Evolutionary conservation across 92 coral and sea anemone genomes (phyloP).

Genomic region (Zoanthus sansibaricus): DNA sequence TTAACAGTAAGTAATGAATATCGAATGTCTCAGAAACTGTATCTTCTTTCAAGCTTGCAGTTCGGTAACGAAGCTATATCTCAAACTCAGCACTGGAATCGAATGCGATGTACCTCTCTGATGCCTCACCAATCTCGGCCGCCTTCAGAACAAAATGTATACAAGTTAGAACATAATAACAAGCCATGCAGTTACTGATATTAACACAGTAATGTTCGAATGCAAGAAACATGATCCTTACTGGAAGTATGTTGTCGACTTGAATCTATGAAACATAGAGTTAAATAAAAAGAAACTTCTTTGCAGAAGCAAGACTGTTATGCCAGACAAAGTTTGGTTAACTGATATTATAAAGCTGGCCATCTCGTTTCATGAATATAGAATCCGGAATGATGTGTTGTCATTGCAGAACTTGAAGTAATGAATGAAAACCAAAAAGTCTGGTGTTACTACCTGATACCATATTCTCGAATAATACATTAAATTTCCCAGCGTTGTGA

Average conservation of each 20-base stretch:
- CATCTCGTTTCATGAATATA: no score
- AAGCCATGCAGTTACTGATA: slow-evolving; percentile 27
- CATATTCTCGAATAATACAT: no score
- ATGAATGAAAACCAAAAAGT: no score
- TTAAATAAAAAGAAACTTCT: not conserved
- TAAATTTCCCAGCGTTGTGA: no score
- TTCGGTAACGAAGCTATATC: slow-evolving; percentile 42
- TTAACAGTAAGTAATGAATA: not conserved
- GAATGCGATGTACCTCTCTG: slow-evolving; percentile 41
- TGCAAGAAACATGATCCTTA: not conserved
- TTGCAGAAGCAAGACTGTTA: not conserved
- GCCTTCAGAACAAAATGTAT: slow-evolving; percentile 49
- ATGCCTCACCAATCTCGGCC: slow-evolving; percentile 53
- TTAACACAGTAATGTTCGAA: slow-evolving; percentile 24
- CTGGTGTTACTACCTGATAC: no score
- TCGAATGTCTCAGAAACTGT: slow-evolving; percentile 40
- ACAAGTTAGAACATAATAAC: slow-evolving; percentile 36
- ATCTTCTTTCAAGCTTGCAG: slow-evolving; percentile 38
- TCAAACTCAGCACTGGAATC: slow-evolving; percentile 40
- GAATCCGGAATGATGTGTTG: not conserved
- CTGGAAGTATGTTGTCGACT: not conserved
- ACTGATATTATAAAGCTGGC: not conserved
- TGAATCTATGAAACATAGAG: not conserved
- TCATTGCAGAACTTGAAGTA: no score
- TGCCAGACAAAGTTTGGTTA: not conserved